Evolutionary conservation across 2,113 vertebrate species (phyloP).

Genomic region (Chascanopsetta lugubris): DNA sequence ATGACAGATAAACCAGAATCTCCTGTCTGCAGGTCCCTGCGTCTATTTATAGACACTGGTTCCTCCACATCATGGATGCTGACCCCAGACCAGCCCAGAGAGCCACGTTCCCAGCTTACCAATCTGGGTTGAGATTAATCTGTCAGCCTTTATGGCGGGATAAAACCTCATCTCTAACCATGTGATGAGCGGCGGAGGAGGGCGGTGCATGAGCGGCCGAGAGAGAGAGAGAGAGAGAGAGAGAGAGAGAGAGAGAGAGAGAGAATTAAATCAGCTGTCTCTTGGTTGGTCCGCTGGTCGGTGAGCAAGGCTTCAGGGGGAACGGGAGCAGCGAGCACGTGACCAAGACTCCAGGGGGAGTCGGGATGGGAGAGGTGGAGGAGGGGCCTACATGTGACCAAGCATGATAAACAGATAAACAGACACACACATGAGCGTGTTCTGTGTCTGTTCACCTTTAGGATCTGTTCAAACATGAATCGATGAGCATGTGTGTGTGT

Average conservation of each 20-base stretch:
- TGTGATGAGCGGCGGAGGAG: constrained; percentile 52
- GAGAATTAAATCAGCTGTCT: constrained; percentile 54
- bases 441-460: constrained; percentile 3
- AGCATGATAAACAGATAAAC: constrained; percentile 1
- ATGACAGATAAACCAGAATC: constrained; percentile 54
- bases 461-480: neutral
- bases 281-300: constrained; percentile 20
- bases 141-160: constrained; percentile 50
- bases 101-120: constrained; percentile 42
- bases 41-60: constrained; percentile 70
- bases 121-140: constrained; percentile 66
- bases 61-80: constrained; percentile 52
- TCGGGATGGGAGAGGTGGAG: constrained; percentile 30
- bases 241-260: too few species aligned
- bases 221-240: too few species aligned
- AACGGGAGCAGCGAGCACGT: constrained; percentile 40
- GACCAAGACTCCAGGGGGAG: constrained; percentile 50
- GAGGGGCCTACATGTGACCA: constrained; percentile 47
- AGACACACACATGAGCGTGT: constrained; percentile 11
- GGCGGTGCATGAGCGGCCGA: constrained; percentile 16
- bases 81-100: constrained; percentile 62
- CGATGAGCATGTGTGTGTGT: neutral
- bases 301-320: constrained; percentile 35
- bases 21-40: constrained; percentile 54
- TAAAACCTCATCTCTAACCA: constrained; percentile 59